These are phyloP conservation scores for Amphipyra tragopoginis DNA, from an alignment of 2,888 invertebrate genomes.

Conservation along the genomic window DNA sequence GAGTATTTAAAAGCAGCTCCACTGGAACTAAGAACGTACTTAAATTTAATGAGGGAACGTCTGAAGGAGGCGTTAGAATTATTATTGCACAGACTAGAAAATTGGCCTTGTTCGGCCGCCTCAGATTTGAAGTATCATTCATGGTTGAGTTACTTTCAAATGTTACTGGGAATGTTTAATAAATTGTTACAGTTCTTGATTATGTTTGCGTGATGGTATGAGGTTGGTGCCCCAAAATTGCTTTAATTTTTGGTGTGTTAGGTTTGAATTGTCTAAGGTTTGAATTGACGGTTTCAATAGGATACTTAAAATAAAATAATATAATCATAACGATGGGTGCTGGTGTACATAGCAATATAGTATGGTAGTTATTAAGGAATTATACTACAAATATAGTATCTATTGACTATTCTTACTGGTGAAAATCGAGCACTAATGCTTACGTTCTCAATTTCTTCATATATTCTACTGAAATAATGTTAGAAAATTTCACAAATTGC, in stretches of 20 bases:
- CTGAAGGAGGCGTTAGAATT: slow-evolving; percentile 62
- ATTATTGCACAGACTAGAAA: slow-evolving; percentile 60
- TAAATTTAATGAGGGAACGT: slow-evolving; percentile 66
- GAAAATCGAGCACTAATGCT: background rate
- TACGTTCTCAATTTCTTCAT: no score
- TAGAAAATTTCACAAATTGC: slow-evolving; percentile 10
- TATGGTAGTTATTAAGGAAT: no score
- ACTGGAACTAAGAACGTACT: slow-evolving; percentile 68
- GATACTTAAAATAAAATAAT: background rate
- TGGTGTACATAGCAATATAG: no score
- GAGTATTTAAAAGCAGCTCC: slow-evolving; percentile 64
- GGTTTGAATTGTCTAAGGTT: background rate
- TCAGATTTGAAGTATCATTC: slow-evolving; percentile 44
- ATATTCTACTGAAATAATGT: background rate
- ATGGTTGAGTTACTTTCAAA: slow-evolving; percentile 39
- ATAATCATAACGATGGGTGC: no score
- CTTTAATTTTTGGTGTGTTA: background rate
- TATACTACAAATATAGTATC: no score
- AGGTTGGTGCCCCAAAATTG: background rate
- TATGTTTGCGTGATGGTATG: slow-evolving; percentile 25
- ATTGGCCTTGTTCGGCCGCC: slow-evolving; percentile 56
- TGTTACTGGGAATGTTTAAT: slow-evolving; percentile 30
- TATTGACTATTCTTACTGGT: background rate
- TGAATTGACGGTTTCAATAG: no score
- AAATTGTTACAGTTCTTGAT: slow-evolving; percentile 33